Conservation (phyloP, 2,113 vertebrate genomes). For the Diadophis punctatus region DNA sequence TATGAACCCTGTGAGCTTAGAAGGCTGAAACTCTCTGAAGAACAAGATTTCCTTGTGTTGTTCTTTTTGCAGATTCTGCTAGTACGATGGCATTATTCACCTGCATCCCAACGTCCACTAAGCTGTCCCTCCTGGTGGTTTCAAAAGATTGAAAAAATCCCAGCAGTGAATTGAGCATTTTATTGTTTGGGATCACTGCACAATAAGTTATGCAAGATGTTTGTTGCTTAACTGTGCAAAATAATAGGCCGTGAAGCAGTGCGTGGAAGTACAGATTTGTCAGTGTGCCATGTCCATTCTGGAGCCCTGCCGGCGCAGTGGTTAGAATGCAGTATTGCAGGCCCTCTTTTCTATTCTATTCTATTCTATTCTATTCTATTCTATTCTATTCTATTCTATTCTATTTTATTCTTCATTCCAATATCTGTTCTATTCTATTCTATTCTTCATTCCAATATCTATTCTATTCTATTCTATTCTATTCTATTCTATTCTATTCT, state of each 20-base stretch:
- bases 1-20: too few relatives aligned
- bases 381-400: too few relatives aligned
- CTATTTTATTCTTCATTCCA: too few relatives aligned
- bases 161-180: neutral
- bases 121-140: neutral
- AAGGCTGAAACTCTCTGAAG: neutral
- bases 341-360: too few relatives aligned
- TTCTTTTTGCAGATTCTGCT: neutral
- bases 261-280: neutral
- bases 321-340: neutral
- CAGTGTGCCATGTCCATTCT: neutral
- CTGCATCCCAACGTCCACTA: neutral
- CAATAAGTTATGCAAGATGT: neutral
- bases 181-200: neutral
- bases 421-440: too few relatives aligned
- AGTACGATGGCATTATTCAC: neutral
- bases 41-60: neutral
- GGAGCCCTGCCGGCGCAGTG: too few relatives aligned
- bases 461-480: too few relatives aligned
- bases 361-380: too few relatives aligned
- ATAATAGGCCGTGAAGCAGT: neutral
- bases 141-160: neutral
- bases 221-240: neutral
- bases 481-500: too few relatives aligned
- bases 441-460: too few relatives aligned